Conservation (phyloP, 35 echinoderm and acorn worm species). For the Stichopus chloronotus region DNA sequence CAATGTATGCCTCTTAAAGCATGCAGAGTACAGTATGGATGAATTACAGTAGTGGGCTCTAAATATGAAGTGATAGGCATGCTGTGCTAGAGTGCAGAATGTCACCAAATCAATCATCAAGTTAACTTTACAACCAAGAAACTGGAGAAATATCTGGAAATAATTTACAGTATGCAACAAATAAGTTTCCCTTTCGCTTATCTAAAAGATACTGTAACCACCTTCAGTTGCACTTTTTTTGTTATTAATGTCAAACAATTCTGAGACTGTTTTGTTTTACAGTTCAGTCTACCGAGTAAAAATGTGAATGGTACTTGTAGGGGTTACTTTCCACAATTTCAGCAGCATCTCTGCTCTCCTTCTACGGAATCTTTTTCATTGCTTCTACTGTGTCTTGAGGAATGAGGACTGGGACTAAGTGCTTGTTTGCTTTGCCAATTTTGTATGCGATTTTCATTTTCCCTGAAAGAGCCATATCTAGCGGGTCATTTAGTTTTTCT, state of each 20-base stretch:
- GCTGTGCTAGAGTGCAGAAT: not conserved
- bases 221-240: not conserved
- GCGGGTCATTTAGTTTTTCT: conserved; percentile 38
- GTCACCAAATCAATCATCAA: not conserved
- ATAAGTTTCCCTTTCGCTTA: not conserved
- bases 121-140: conserved; percentile 18
- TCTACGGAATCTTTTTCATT: conserved; percentile 13
- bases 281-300: not conserved
- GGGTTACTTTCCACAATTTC: not conserved
- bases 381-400: conserved; percentile 59
- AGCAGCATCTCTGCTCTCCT: conserved; percentile 17
- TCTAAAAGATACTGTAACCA: not conserved
- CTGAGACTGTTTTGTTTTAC: conserved; percentile 8
- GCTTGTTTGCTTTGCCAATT: conserved; percentile 57
- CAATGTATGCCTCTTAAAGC: not conserved
- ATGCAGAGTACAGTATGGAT: not conserved
- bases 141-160: not conserved
- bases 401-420: conserved; percentile 55
- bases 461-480: conserved; percentile 48
- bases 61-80: not conserved
- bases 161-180: not conserved
- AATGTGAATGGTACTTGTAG: not conserved
- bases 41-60: not conserved
- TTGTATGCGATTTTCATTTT: conserved; percentile 62
- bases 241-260: not conserved